Evolutionary conservation across 2,113 vertebrate species (phyloP).

Genomic region (Leptobrachium ailaonicum): DNA sequence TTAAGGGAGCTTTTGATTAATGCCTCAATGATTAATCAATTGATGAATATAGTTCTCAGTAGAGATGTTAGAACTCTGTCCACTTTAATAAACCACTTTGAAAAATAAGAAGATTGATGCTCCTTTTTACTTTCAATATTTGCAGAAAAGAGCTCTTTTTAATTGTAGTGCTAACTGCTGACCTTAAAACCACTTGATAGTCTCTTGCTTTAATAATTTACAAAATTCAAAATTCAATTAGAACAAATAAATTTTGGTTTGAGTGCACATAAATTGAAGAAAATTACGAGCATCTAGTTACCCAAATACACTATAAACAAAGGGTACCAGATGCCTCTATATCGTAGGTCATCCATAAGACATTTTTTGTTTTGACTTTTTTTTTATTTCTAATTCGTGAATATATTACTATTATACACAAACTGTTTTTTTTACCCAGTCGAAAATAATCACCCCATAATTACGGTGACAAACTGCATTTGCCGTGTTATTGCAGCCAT

Average conservation of each 20-base stretch:
- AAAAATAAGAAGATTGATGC: conserved; percentile 79
- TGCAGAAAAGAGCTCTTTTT: conserved; percentile 64
- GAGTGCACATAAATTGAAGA: conserved; percentile 44
- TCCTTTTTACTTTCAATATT: conserved; percentile 63
- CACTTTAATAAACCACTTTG: conserved; percentile 89
- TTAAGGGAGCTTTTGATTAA: conserved; percentile 85
- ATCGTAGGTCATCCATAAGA: conserved; percentile 61
- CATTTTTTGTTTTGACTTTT: conserved; percentile 68
- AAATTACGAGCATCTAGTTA: conserved; percentile 60
- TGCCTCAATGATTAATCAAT: conserved; percentile 93
- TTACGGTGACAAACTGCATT: conserved; percentile 83
- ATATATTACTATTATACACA: conserved; percentile 80
- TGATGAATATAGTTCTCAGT: conserved; percentile 98
- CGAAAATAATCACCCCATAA: conserved; percentile 92
- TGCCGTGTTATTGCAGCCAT: conserved; percentile 86
- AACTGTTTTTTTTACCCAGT: conserved; percentile 80
- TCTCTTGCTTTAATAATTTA: conserved; percentile 65
- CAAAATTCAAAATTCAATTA: conserved; percentile 60
- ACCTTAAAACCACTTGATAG: conserved; percentile 60
- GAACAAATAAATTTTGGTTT: conserved; percentile 62
- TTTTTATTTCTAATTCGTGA: conserved; percentile 71
- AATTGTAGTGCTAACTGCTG: conserved; percentile 72
- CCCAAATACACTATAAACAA: conserved; percentile 54
- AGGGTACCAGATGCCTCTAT: conserved; percentile 50
- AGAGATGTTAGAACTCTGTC: conserved; percentile 94